Evolutionary conservation across 2,113 vertebrate species (phyloP), one percentile per base, ranked within the genome.

Genomic region (Chaetura pelagica): DNA sequence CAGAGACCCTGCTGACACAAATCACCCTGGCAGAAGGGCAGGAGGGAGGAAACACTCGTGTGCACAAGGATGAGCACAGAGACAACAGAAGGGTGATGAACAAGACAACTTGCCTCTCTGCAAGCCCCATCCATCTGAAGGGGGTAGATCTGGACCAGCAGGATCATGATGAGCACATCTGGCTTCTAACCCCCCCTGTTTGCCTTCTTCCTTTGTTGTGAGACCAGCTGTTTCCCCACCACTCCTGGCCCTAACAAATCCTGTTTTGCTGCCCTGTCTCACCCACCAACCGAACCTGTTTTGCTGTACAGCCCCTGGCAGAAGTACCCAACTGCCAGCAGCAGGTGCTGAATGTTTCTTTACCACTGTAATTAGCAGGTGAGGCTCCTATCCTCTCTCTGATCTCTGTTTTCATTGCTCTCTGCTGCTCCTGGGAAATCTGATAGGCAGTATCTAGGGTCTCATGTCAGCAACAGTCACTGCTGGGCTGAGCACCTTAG

Each of bases 1-100:
- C 90, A 92, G 92, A 96, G 93, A 91, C 94, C 95, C 93, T 30
- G 90, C 92, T 93, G 93, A 78, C 94, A 89, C 79, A 90, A 88
- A 95, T 94, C 92, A 90, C 88, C 92, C 88, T 42, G 90, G 82
- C 90, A 89, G 68, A 40, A n/a, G 4, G 1, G 82, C 7, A 1
- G 62, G 49, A 75, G 76, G 80, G 87, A 42, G 93, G 78, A 87
- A 90, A 82, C 52, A 23, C 6, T 9, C 66, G 78, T 93, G 84
- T 89, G 73, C 76, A 42, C 61, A 8, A 85, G 55, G 66, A 52
- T 17, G 40, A 48, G 75, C 26, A 3, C 21, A 14, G 88, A 49
- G 40, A 24, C 0, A 4, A 8, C 88, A 71, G 72, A 74, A 63
- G 63, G 86, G 75, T 48, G 90, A 23, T 62, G 63, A 46, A 69